Percentiles rank a stretch among this genome's conserved stretches.
These are phyloP conservation scores for Chondrosia reniformis DNA, from an alignment of 37 sponge, comb jelly and placozoan species.

Conservation along the genomic window DNA sequence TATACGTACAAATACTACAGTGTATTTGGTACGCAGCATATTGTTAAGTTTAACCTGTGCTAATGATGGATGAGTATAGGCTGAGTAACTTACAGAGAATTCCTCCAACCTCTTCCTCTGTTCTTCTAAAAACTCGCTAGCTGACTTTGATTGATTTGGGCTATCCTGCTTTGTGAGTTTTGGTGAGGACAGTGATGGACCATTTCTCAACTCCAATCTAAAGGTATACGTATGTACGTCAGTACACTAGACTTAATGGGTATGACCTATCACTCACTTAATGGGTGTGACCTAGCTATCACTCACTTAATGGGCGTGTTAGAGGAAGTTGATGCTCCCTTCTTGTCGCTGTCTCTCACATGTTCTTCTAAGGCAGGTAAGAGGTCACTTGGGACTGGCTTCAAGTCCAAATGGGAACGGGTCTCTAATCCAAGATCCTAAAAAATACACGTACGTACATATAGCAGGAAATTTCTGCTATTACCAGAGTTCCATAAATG, in stretches of 20 bases:
- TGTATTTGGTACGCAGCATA: neutral
- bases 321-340: neutral
- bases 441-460: neutral
- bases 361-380: constrained; percentile 81
- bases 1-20: neutral
- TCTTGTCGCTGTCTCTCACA: constrained; percentile 66
- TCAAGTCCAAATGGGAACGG: constrained; percentile 54
- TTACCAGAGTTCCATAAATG: no score
- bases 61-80: neutral
- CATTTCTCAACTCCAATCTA: no score
- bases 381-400: constrained; percentile 70
- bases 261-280: neutral
- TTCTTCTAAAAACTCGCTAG: constrained; percentile 45
- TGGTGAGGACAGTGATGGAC: no score
- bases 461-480: no score
- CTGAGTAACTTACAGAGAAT: neutral
- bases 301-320: neutral
- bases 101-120: constrained; percentile 65
- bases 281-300: neutral
- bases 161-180: no score
- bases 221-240: neutral
- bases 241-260: neutral
- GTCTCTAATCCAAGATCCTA: constrained; percentile 75
- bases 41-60: neutral
- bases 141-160: neutral